Evolutionary conservation across 2,797 vertebrate genomes (phyloP), one percentile per base, ranked within the genome.

Genomic region (Ammospiza maritima): DNA sequence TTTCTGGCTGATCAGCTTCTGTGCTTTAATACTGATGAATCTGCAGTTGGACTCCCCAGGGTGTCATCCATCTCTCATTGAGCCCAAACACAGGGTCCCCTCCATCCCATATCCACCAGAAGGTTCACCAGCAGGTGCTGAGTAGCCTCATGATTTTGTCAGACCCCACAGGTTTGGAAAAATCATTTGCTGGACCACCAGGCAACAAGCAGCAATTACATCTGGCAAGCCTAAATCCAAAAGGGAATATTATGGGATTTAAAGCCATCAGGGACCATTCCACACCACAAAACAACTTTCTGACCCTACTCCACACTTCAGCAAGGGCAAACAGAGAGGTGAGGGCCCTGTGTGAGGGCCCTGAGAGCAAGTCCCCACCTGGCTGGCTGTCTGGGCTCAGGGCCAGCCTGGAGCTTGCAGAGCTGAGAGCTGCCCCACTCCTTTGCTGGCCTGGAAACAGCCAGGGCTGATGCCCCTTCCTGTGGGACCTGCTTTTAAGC

Each of bases 151-250:
- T 13, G n/a, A 82, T 92, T 95, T 90, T 56, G 64, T 87, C 81
- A 92, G 51, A 44, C 16, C 16, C 60, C 18, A 23, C 1, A 79
- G 40, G n/a, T 38, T 45, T 82, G 71, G 81, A 82, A 92, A 94
- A 96, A 66, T 12, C 9, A 71, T 90, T 89, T 89, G 48, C 56
- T 9, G 13, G 90, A 90, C 60, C 67, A 93, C 64, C 86, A 79
- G 74, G 62, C 51, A 87, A 76, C 20, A 90, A 73, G 61, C 53
- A 85, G 48, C 77, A 79, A 53, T 89, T 85, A 13, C 15, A 74
- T 66, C 85, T 88, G 74, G 71, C 56, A 95, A 89, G 34, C 20
- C 38, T 53, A 84, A 86, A 79, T 65, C 54, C 61, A 69, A 76
- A 84, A 76, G 64, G 67, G 78, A 82, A 93, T 83, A 50, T 47